Evolutionary conservation across 2,888 invertebrate species (phyloP).

Genomic region (Cerastis leucographa): DNA sequence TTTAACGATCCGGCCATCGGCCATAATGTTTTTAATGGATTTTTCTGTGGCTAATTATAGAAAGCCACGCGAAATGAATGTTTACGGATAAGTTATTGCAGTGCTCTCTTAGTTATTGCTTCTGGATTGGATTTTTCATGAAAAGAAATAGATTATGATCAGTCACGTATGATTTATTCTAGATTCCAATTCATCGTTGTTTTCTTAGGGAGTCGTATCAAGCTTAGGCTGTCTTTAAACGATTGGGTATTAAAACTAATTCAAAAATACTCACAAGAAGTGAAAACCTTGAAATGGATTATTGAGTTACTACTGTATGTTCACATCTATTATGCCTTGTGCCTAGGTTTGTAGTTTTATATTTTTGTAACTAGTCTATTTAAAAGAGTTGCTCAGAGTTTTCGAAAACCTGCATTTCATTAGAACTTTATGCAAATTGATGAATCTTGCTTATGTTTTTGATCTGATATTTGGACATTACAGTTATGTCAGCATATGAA

Average conservation of each 20-base stretch:
- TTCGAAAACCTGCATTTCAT: background rate
- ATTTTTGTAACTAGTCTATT: background rate
- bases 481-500: too few species aligned
- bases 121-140: slow-evolving; percentile 16
- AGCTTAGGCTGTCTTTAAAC: too few species aligned
- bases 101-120: slow-evolving; percentile 26
- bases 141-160: background rate
- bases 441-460: background rate
- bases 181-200: too few species aligned
- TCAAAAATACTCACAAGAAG: too few species aligned
- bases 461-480: background rate
- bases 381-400: background rate
- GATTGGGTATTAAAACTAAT: too few species aligned
- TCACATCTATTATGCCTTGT: background rate
- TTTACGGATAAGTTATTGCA: slow-evolving; percentile 61
- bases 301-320: background rate
- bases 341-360: background rate
- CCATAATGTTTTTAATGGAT: slow-evolving; percentile 74
- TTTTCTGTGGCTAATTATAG: slow-evolving; percentile 79
- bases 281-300: background rate
- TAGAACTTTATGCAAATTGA: background rate
- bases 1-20: slow-evolving; percentile 72
- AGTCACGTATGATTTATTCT: too few species aligned
- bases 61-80: slow-evolving; percentile 72
- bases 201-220: too few species aligned